Evolutionary conservation across 92 coral and sea anemone genomes (phyloP), one percentile per base, ranked within the genome.

Genomic region (Epizoanthus fatuus): DNA sequence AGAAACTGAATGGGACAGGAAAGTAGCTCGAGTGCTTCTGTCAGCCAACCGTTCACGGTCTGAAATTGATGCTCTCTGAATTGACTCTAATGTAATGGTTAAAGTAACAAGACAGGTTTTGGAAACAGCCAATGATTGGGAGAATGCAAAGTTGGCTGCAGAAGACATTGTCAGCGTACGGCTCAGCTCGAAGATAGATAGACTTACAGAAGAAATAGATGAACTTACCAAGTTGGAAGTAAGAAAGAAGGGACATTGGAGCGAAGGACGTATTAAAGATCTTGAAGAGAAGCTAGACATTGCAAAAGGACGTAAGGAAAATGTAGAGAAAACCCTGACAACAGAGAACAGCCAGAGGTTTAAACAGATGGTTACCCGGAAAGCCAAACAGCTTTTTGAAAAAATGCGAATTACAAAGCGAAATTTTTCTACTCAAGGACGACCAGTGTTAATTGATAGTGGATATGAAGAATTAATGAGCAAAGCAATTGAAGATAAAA

Each of bases 401-500:
- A 15, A 74, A 2, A 29, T n/a, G 32, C 64, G 35, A 5, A 29
- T 52, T 6, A 74, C 52, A 17, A n/a, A 64, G 14, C 44, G 81
- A 51, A 74, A 74, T 0, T 0, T 74, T 20, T 42, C 63, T 17
- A 13, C 44, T 15, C 81, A 74, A 51, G 79, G 81, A 12, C 38
- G 39, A 4, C 81, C 64, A 74, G 57, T 37, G 42, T 51, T 51
- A 74, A 20, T 74, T 14, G 81, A 74, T 74, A 64, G 57, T 2
- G 81, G 12, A 52, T 42, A 74, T 51, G 81, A 74, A 74, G 65
- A 74, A 44, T 74, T 74, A 11, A 15, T 74, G 10, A 64, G 63
- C 12, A 74, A 74, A 51, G 52, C 63, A 22, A 64, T 74, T 17
- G 81, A 74, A 74, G 81, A 74, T 20, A 74, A 74, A 44, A 64